Evolutionary conservation across 1,140 invertebrate genomes (phyloP).

Genomic region (Leucophenga varia): DNA sequence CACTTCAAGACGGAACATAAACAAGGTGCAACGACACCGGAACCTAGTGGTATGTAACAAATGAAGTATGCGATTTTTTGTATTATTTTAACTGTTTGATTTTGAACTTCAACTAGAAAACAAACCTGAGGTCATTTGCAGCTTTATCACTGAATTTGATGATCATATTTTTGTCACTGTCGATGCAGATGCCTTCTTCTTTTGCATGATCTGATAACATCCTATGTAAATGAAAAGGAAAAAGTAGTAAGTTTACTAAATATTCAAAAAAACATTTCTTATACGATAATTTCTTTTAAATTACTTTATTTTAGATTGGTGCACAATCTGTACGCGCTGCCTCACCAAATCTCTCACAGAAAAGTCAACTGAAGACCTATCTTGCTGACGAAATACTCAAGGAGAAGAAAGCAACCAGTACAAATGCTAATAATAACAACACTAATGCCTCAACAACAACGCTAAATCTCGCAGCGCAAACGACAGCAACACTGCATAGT

Average conservation of each 20-base stretch:
- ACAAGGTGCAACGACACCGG: conserved; percentile 72
- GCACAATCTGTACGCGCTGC: conserved; percentile 43
- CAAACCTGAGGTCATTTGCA: conserved; percentile 90
- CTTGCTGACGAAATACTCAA: conserved; percentile 46
- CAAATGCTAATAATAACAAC: conserved; percentile 2
- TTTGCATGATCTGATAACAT: conserved; percentile 95
- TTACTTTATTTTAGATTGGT: conserved; percentile 31
- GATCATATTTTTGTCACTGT: conserved; percentile 98
- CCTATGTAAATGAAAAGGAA: conserved; percentile 92
- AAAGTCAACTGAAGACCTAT: conserved; percentile 42
- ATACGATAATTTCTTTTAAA: neutral
- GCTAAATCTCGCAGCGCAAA: conserved; percentile 2
- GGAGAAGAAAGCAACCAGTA: conserved; percentile 31
- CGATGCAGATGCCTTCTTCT: conserved; percentile 96
- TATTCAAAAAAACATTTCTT: neutral
- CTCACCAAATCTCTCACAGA: conserved; percentile 53
- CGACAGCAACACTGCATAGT: neutral
- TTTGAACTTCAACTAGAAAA: too few relatives aligned
- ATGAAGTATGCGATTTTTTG: conserved; percentile 3
- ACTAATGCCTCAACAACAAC: conserved; percentile 1
- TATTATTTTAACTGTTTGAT: conserved; percentile 5
- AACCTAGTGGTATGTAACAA: conserved; percentile 62
- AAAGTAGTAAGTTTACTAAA: conserved; percentile 67
- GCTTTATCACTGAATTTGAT: conserved; percentile 97
- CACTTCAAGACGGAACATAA: conserved; percentile 92